These are phyloP conservation scores for Bathynomus jamesi DNA, from an alignment of 1,140 invertebrate species.

Conservation along the genomic window DNA sequence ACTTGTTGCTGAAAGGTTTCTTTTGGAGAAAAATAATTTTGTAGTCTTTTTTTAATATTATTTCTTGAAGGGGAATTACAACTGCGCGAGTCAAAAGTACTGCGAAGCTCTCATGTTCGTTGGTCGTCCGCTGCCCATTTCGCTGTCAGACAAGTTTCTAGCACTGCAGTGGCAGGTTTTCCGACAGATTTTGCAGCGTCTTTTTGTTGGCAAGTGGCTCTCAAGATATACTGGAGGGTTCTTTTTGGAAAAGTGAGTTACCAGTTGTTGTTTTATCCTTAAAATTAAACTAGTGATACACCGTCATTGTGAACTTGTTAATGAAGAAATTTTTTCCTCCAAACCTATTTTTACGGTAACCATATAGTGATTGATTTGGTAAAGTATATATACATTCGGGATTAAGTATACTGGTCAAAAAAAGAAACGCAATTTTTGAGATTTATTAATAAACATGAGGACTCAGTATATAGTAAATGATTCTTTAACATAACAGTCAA, in stretches of 20 bases:
- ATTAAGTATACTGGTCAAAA: too few relatives aligned
- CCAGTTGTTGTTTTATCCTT: neutral
- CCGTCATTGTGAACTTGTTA: neutral
- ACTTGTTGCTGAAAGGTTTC: too few relatives aligned
- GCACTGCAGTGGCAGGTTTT: slow-evolving; percentile 33
- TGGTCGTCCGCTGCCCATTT: slow-evolving; percentile 27
- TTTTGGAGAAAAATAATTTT: too few relatives aligned
- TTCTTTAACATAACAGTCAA: too few relatives aligned
- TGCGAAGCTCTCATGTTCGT: slow-evolving; percentile 6
- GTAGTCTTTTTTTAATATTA: neutral
- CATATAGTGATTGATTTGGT: too few relatives aligned
- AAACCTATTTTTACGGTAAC: too few relatives aligned
- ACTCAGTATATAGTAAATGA: too few relatives aligned
- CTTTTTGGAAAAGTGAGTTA: slow-evolving; percentile 28
- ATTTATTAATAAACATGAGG: too few relatives aligned
- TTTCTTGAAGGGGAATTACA: slow-evolving; percentile 18
- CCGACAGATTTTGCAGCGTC: slow-evolving; percentile 67
- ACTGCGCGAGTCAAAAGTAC: slow-evolving; percentile 20
- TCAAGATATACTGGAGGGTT: slow-evolving; percentile 39
- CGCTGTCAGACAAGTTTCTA: slow-evolving; percentile 16
- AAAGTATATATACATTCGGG: too few relatives aligned
- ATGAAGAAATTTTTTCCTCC: too few relatives aligned
- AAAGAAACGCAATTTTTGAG: too few relatives aligned
- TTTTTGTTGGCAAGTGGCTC: slow-evolving; percentile 69
- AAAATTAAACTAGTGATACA: too few relatives aligned